phyloP scores from a whole-genome alignment of 2,888 invertebrate genomes.

The Drosophila acutilabella region DNA sequence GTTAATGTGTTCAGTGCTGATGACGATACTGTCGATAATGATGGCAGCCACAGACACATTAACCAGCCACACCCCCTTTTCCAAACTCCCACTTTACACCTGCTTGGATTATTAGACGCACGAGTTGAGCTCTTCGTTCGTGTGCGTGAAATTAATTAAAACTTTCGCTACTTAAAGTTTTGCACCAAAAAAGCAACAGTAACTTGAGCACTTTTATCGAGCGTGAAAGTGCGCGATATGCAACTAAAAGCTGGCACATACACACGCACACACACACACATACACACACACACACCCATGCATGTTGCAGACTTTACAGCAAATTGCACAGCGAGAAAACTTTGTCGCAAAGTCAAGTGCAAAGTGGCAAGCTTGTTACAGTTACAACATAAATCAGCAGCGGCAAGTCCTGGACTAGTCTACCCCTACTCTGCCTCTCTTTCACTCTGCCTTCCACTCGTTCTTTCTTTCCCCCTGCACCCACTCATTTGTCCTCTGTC shows the following conservation, averaged over 20 bases:
- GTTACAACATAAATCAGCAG: slow-evolving; percentile 71
- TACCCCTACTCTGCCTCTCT: not conserved
- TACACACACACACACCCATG: slow-evolving; percentile 1
- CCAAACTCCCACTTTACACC: slow-evolving; percentile 37
- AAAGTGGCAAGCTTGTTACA: slow-evolving; percentile 69
- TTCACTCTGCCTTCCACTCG: no score
- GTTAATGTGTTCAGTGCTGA: slow-evolving; percentile 23
- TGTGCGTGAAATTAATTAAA: slow-evolving; percentile 77
- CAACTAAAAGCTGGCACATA: slow-evolving; percentile 24
- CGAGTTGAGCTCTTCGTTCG: slow-evolving; percentile 50
- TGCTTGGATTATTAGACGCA: slow-evolving; percentile 72
- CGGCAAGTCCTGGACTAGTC: not conserved
- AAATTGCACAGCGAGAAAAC: slow-evolving; percentile 35
- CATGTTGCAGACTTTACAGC: slow-evolving; percentile 16
- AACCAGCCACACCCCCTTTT: slow-evolving; percentile 11
- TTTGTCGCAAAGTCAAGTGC: slow-evolving; percentile 65
- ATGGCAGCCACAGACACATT: slow-evolving; percentile 77
- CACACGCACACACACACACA: slow-evolving; percentile 7
- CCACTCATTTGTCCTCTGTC: slow-evolving; percentile 21
- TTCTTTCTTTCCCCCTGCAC: not conserved
- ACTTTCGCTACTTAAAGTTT: slow-evolving; percentile 69
- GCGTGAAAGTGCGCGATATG: slow-evolving; percentile 48
- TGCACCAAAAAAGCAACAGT: slow-evolving; percentile 8
- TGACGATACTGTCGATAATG: slow-evolving; percentile 63
- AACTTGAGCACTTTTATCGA: slow-evolving; percentile 53